Conservation (phyloP, 2,888 invertebrate genomes). For the Rotaria magnacalcarata region DNA sequence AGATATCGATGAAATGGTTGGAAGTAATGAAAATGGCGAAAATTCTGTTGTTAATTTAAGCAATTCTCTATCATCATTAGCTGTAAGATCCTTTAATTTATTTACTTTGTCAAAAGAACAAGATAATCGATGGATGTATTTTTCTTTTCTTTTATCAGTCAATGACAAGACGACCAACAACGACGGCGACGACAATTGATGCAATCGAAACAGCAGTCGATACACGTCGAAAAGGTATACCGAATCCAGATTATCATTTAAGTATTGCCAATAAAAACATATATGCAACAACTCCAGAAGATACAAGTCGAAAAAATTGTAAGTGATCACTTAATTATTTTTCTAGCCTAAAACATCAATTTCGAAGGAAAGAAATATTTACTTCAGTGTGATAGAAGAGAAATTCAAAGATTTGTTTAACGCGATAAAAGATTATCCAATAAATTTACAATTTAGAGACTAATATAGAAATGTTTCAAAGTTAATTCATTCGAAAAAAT, state of each 20-base stretch:
- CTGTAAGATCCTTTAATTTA: background rate
- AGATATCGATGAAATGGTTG: constrained; percentile 32
- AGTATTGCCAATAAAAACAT: background rate
- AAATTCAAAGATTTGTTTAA: too few relatives aligned
- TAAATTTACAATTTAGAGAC: too few relatives aligned
- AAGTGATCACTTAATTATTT: background rate
- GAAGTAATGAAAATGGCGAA: background rate
- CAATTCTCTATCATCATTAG: constrained; percentile 32
- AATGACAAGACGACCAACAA: background rate
- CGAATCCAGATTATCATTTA: background rate
- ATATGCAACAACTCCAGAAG: background rate
- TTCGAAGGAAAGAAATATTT: too few relatives aligned
- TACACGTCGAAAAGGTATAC: background rate
- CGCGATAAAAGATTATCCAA: too few relatives aligned
- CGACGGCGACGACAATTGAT: background rate
- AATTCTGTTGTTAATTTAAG: background rate
- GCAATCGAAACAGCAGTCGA: background rate
- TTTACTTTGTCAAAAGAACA: too few relatives aligned
- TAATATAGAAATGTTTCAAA: too few relatives aligned
- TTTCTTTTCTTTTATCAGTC: background rate
- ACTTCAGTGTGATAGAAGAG: too few relatives aligned
- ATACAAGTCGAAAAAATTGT: background rate
- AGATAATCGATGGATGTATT: too few relatives aligned
- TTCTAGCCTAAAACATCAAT: too few relatives aligned
- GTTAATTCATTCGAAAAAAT: too few relatives aligned